Evolutionary conservation across 2,888 invertebrate species (phyloP).

Genomic region (Pseudoips prasinana): DNA sequence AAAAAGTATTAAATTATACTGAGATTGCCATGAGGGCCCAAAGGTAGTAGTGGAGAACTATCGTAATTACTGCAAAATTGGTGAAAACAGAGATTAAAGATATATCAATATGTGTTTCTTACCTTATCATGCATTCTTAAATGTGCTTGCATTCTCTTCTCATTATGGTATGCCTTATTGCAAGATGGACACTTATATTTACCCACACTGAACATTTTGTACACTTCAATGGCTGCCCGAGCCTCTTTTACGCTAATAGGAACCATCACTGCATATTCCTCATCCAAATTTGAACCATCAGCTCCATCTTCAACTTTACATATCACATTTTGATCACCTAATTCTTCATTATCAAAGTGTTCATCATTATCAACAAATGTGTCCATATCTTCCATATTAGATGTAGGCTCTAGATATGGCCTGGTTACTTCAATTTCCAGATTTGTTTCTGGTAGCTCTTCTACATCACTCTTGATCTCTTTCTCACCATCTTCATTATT

Average conservation of each 20-base stretch:
- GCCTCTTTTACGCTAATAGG: constrained; percentile 62
- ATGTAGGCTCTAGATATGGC: constrained; percentile 5
- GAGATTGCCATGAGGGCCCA: too few relatives aligned
- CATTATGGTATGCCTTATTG: constrained; percentile 49
- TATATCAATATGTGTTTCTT: too few relatives aligned
- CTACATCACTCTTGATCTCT: constrained; percentile 26
- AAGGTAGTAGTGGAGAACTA: too few relatives aligned
- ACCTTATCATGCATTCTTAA: constrained; percentile 68
- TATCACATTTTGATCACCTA: constrained; percentile 8
- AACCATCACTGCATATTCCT: constrained; percentile 63
- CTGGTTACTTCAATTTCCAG: not conserved
- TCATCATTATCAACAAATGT: constrained; percentile 35
- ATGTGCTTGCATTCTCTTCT: constrained; percentile 50
- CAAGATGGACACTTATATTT: constrained; percentile 53
- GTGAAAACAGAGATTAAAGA: too few relatives aligned
- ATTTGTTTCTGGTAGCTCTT: constrained; percentile 8
- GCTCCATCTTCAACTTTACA: constrained; percentile 12
- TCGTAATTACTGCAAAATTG: too few relatives aligned
- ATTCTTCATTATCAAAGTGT: constrained; percentile 22
- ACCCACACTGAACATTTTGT: constrained; percentile 53
- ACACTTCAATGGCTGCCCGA: constrained; percentile 58
- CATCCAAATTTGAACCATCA: constrained; percentile 56
- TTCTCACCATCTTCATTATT: constrained; percentile 22
- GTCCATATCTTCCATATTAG: constrained; percentile 15
- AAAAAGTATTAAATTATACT: too few relatives aligned